Evolutionary conservation across 1,140 invertebrate species (phyloP).

Genomic region (Idris sp.): DNA sequence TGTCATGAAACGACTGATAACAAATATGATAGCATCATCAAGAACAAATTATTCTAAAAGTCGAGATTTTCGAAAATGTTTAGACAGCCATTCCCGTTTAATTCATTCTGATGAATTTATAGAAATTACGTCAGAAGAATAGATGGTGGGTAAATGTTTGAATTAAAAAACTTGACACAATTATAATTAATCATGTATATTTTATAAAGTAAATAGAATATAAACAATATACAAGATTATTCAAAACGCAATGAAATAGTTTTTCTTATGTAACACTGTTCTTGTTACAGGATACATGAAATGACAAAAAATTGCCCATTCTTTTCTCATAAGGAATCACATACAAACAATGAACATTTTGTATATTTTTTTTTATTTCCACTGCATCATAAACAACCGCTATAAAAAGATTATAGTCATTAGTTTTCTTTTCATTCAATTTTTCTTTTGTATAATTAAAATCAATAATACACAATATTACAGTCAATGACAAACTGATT

Average conservation of each 20-base stretch:
- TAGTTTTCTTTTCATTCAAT: no score
- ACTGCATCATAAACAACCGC: neutral
- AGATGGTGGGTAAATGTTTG: no score
- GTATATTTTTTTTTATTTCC: neutral
- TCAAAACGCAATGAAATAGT: slow-evolving; percentile 75
- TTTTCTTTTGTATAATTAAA: slow-evolving; percentile 1
- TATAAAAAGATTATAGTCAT: neutral
- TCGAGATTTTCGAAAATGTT: neutral
- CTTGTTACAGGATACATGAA: slow-evolving; percentile 28
- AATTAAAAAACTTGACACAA: no score
- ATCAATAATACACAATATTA: neutral
- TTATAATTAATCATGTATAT: slow-evolving; percentile 77
- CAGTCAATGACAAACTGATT: slow-evolving; percentile 10
- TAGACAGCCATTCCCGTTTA: slow-evolving; percentile 4
- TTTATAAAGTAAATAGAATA: slow-evolving; percentile 78
- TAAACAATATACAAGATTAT: slow-evolving; percentile 76
- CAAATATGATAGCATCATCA: slow-evolving; percentile 16
- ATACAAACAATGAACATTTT: neutral
- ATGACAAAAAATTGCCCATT: slow-evolving; percentile 21
- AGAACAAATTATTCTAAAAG: neutral
- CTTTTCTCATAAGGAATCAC: neutral
- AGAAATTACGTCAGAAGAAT: no score
- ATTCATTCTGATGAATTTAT: slow-evolving; percentile 2
- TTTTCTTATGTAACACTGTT: slow-evolving; percentile 69
- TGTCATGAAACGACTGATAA: slow-evolving; percentile 12